phyloP scores from a whole-genome alignment of 2,797 vertebrate genomes.

The Pseudomugil gertrudae region DNA sequence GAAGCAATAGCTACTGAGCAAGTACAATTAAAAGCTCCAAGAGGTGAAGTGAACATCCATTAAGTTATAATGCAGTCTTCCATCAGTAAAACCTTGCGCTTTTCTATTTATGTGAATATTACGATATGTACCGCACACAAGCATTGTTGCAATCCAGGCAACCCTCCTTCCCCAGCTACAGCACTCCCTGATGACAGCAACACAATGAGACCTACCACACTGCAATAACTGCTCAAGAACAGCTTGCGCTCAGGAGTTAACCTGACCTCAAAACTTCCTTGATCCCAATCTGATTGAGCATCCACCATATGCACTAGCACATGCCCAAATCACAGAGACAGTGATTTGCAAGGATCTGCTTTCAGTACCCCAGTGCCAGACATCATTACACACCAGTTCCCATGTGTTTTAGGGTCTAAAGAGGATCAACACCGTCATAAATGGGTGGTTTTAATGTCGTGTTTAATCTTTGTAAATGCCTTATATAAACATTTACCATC shows the following conservation, averaged over 20 bases:
- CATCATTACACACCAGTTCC: background rate
- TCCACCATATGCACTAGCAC: background rate
- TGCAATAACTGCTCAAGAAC: background rate
- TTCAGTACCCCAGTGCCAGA: background rate
- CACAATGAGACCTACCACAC: background rate
- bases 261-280: background rate
- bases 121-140: background rate
- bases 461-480: background rate
- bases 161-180: background rate
- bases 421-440: no score
- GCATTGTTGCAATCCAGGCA: background rate
- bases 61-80: background rate
- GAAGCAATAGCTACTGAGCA: background rate
- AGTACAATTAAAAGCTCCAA: background rate
- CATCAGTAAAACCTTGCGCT: background rate
- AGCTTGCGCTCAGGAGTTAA: background rate
- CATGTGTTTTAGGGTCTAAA: no score
- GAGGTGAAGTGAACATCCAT: background rate
- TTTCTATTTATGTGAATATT: background rate
- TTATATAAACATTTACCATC: background rate
- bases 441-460: background rate
- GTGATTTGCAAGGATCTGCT: background rate
- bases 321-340: conserved; percentile 1
- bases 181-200: background rate
- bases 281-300: background rate